These are phyloP conservation scores for Varroa destructor DNA, from an alignment of 1,140 invertebrate species.

Conservation along the genomic window DNA sequence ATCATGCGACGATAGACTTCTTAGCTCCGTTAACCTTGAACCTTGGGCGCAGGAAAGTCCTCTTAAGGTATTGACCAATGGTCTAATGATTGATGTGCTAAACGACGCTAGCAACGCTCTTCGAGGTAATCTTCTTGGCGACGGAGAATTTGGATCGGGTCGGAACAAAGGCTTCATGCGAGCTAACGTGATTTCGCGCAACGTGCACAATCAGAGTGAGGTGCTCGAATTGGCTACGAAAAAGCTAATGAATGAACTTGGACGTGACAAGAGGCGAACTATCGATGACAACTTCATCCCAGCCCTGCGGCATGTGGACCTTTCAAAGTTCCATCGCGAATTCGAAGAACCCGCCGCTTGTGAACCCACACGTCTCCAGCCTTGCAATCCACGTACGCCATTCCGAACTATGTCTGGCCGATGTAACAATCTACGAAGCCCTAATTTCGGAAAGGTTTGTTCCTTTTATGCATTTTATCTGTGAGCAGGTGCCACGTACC, in stretches of 20 bases:
- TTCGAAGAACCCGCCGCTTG: constrained; percentile 24
- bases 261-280: constrained; percentile 10
- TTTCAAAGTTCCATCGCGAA: constrained; percentile 9
- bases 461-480: constrained; percentile 41
- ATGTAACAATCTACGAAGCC: constrained; percentile 79
- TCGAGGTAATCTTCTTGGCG: neutral
- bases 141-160: neutral
- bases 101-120: constrained; percentile 21
- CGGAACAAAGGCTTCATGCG: constrained; percentile 16
- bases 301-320: constrained; percentile 12
- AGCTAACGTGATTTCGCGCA: constrained; percentile 19
- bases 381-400: constrained; percentile 63
- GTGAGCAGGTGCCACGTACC: too few relatives aligned
- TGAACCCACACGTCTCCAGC: constrained; percentile 37
- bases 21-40: constrained; percentile 16
- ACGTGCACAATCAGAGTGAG: constrained; percentile 58
- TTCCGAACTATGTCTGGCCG: constrained; percentile 70
- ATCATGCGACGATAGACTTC: constrained; percentile 47
- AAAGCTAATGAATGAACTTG: constrained; percentile 48
- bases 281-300: constrained; percentile 27
- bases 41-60: constrained; percentile 12
- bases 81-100: neutral
- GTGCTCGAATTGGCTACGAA: constrained; percentile 71
- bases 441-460: constrained; percentile 58
- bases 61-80: neutral